Evolutionary conservation across 2,888 invertebrate genomes (phyloP).

Genomic region (Dasysyrphus tricinctus): DNA sequence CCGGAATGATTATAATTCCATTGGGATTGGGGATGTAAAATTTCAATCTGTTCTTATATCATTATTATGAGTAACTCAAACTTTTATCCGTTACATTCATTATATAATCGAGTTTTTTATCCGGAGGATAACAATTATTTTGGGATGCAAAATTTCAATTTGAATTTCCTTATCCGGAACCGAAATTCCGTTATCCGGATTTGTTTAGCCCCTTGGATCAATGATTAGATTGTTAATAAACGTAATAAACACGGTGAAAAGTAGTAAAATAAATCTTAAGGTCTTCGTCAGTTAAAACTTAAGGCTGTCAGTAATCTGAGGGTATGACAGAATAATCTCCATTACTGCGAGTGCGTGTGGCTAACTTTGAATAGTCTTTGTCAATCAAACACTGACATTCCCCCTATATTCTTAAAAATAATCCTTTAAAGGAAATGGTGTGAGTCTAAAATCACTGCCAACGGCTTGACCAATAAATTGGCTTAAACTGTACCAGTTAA

Average conservation of each 20-base stretch:
- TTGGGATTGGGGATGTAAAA: no score
- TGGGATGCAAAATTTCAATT: background rate
- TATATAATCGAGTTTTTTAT: background rate
- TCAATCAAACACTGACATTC: background rate
- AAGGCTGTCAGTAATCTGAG: background rate
- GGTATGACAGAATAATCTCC: background rate
- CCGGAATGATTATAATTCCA: no score
- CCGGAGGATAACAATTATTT: background rate
- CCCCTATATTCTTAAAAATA: background rate
- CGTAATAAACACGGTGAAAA: background rate
- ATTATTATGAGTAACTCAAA: no score
- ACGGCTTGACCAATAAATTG: slow-evolving; percentile 28
- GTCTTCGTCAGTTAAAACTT: background rate
- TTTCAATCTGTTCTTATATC: no score
- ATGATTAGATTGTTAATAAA: no score
- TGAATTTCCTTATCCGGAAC: background rate
- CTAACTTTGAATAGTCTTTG: background rate
- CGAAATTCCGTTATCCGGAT: background rate
- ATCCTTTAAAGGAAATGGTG: slow-evolving; percentile 12
- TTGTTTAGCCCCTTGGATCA: background rate
- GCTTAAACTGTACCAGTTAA: background rate
- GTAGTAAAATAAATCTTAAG: background rate
- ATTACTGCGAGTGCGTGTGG: background rate
- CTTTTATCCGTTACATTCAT: no score
- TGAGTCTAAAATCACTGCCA: slow-evolving; percentile 4